phyloP scores from a whole-genome alignment of 2,797 vertebrate genomes.

The Carcharodon carcharias region DNA sequence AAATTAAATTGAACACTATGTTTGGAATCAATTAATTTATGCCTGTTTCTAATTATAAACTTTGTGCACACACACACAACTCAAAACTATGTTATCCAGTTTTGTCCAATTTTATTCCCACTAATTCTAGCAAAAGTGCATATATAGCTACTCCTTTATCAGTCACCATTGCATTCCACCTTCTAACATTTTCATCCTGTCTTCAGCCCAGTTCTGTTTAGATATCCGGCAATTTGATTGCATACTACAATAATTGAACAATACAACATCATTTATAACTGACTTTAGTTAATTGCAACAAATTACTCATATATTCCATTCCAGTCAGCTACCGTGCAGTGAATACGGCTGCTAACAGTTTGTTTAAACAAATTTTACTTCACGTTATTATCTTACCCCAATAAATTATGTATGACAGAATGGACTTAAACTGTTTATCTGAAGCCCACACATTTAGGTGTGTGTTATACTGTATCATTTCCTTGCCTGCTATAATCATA shows the following conservation, averaged over 20 bases:
- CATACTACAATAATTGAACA: constrained; percentile 18
- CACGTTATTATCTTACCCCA: not conserved
- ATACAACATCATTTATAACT: not conserved
- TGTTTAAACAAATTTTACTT: constrained; percentile 26
- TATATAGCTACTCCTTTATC: not conserved
- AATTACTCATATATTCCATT: constrained; percentile 22
- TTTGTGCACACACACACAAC: not conserved
- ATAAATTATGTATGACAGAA: constrained; percentile 36
- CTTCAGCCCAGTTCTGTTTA: not conserved
- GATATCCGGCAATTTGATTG: not conserved
- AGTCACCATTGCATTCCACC: not conserved
- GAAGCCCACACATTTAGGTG: constrained; percentile 31
- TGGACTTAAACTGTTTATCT: constrained; percentile 32
- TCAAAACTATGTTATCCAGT: not conserved
- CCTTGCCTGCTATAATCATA: constrained; percentile 9
- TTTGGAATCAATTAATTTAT: not conserved
- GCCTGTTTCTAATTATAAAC: not conserved
- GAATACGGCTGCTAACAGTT: constrained; percentile 20
- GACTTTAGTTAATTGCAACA: constrained; percentile 31
- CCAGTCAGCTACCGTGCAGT: not conserved
- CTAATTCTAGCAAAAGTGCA: not conserved
- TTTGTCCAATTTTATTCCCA: no score
- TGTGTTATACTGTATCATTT: constrained; percentile 25
- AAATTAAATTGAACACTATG: not conserved
- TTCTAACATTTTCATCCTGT: not conserved